Base-by-base conservation (phyloP, 1,140 invertebrate genomes). In the Drosophila suzukii region DNA sequence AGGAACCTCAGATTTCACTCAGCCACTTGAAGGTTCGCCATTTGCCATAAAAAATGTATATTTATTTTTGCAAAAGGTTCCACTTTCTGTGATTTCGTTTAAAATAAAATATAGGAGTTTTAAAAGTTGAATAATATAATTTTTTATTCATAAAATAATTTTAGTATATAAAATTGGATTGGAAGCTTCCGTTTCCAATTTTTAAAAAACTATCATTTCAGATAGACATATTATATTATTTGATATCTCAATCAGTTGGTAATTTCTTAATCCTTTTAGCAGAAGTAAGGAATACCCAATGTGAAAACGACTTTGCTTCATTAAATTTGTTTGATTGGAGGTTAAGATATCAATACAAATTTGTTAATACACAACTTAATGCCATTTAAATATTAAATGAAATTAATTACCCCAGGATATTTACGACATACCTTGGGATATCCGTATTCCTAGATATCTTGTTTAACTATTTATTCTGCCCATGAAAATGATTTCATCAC, bases 401-500 rank as follows among this genome's bases (percentile, higher is more conserved):
- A 51, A 12, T 17, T 36, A 12, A 17, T 36, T 34, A 20, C 30
- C n/a, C 10, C 1, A 17, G 49, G 6, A 0, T 20, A 20, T 2
- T 20, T 20, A 20, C n/a, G 20, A 2, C 20, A 20, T 20, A 3
- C 4, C 5, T 27, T 11, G 49, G n/a, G n/a, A 4, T n/a, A 27
- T 32, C 4, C n/a, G 47, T 30, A 34, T 34, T 32, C 15, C 36
- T 41, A 41, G 12, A 57, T 34, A 32, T n/a, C 8, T 30, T 11
- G 20, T 44, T 15, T 15, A 38, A 58, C 6, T 43, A 51, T 34
- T 10, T n/a, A 39, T 53, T 0, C 15, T 36, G 50, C 32, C 32
- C 32, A 53, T 53, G 50, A 60, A 27, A 17, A 59, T 32, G 15
- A 62, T 51, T 60, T 61, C 56, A 60, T 59, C 68, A 51, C 46